Percentiles rank a stretch among this genome's conserved stretches.
phyloP scores from a whole-genome alignment of 2,113 vertebrate genomes.

The Sus scrofa region T2T-Sscrofa CM000812.6:242815501-242816000 shows the following conservation, averaged over 20 bases:
- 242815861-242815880: neutral
- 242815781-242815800: neutral
- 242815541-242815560: conserved; percentile 31
- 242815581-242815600: conserved; percentile 30
- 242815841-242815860: neutral
- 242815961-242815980: neutral
- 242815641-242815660: neutral
- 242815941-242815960: neutral
- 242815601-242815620: neutral
- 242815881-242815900: neutral
- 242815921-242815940: neutral
- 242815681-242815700: neutral
- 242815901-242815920: neutral
- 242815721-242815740: neutral
- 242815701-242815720: neutral
- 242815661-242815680: neutral
- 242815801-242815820: neutral
- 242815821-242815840: neutral
- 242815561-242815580: neutral
- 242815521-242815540: conserved; percentile 58
- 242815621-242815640: neutral
- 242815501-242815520: conserved; percentile 63
- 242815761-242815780: neutral
- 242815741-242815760: neutral
- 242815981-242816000: neutral